A percentile compares a stretch with the other conserved stretches of the same genome.
Evolutionary conservation across 1,140 invertebrate genomes (phyloP).

Genomic region (Trichonephila clavipes): DNA sequence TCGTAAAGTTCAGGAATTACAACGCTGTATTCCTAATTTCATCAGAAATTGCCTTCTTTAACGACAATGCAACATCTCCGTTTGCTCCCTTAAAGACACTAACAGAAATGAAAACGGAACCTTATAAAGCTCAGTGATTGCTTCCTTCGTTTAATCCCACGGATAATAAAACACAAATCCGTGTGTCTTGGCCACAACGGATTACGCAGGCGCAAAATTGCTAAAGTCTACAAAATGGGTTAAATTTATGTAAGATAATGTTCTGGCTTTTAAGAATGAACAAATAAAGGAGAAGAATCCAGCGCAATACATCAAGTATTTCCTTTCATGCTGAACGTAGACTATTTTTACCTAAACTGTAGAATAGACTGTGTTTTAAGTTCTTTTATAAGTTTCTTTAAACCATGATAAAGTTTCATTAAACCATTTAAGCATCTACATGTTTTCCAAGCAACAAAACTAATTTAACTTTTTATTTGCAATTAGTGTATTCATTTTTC

Average conservation of each 20-base stretch:
- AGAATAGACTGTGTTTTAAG: too few species aligned
- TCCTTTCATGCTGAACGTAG: too few species aligned
- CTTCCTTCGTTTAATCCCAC: slow-evolving; percentile 29
- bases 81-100: slow-evolving; percentile 41
- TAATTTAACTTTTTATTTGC: too few species aligned
- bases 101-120: slow-evolving; percentile 41
- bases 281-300: not conserved
- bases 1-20: slow-evolving; percentile 54
- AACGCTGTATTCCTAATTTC: slow-evolving; percentile 54
- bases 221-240: not conserved
- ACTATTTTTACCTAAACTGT: too few species aligned
- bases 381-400: too few species aligned
- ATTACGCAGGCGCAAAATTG: slow-evolving; percentile 46
- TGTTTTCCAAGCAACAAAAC: too few species aligned
- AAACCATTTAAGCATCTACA: too few species aligned
- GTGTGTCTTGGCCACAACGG: not conserved
- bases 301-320: not conserved
- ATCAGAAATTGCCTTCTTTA: slow-evolving; percentile 59
- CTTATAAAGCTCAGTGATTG: slow-evolving; percentile 19
- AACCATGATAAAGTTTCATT: too few species aligned
- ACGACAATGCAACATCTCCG: slow-evolving; percentile 30
- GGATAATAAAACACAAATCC: slow-evolving; percentile 58
- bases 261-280: not conserved
- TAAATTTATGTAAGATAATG: slow-evolving; percentile 26
- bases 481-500: too few species aligned